Percentiles rank a stretch among this genome's conserved stretches.
These are phyloP conservation scores for Gnathonemus echidnorhynchus DNA, from an alignment of 2,113 vertebrate species.

Conservation along the genomic window DNA sequence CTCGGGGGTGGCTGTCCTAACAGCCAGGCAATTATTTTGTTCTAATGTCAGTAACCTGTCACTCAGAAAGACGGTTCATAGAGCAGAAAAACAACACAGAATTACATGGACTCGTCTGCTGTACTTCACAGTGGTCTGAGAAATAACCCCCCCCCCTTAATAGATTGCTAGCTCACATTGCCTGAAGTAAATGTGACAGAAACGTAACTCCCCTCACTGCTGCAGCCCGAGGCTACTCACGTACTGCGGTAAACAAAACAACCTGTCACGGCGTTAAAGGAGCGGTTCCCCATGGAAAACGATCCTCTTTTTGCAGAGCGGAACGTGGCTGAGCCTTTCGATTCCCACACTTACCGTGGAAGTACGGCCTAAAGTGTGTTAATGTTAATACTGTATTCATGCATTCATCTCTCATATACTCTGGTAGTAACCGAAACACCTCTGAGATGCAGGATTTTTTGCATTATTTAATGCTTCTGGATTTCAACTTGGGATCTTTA, in stretches of 20 bases:
- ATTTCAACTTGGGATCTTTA: neutral
- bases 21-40: neutral
- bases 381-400: neutral
- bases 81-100: neutral
- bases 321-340: neutral
- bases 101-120: neutral
- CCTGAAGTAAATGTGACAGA: neutral
- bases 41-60: neutral
- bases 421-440: neutral
- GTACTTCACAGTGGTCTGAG: neutral
- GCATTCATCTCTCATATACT: neutral
- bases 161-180: neutral
- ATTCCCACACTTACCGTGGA: neutral
- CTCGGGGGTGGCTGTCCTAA: neutral
- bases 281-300: neutral
- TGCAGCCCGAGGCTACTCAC: neutral
- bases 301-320: neutral
- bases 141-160: neutral
- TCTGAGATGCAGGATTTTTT: neutral
- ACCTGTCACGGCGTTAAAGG: neutral
- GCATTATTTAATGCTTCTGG: neutral
- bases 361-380: neutral
- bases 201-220: neutral
- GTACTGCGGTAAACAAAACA: conserved; percentile 1
- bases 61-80: neutral